These are phyloP conservation scores for Ganaspis brasiliensis DNA, from an alignment of 2,888 invertebrate species.

Conservation along the genomic window DNA sequence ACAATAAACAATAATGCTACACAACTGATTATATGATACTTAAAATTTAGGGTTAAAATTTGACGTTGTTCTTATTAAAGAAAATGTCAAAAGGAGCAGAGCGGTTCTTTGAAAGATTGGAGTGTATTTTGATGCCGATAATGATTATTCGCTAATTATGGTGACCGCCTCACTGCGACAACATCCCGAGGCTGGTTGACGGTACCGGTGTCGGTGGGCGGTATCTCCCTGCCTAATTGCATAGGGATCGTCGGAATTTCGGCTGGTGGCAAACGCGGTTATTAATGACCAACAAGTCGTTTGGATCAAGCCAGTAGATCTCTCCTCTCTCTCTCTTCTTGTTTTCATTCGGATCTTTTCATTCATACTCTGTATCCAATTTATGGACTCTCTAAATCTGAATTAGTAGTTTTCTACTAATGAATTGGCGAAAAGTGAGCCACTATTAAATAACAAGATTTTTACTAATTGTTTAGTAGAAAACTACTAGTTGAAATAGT, in stretches of 20 bases:
- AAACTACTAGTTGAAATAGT: too few species aligned
- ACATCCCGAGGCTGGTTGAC: slow-evolving; percentile 66
- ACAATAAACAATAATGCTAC: too few species aligned
- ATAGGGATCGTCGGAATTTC: slow-evolving; percentile 67
- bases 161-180: slow-evolving; percentile 71
- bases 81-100: slow-evolving; percentile 57
- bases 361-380: too few species aligned
- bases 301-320: slow-evolving; percentile 44
- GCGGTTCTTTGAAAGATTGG: slow-evolving; percentile 53
- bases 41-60: too few species aligned
- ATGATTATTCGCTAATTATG: slow-evolving; percentile 76
- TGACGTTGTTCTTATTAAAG: too few species aligned
- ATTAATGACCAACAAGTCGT: slow-evolving; percentile 70
- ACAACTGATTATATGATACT: too few species aligned
- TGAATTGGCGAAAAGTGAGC: too few species aligned
- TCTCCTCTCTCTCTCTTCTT: not conserved
- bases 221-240: slow-evolving; percentile 68
- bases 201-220: slow-evolving; percentile 33
- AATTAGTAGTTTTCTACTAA: too few species aligned
- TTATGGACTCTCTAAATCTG: too few species aligned
- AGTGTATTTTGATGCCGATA: slow-evolving; percentile 55
- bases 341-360: not conserved
- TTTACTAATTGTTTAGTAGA: too few species aligned
- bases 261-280: slow-evolving; percentile 70
- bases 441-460: too few species aligned